Conservation (phyloP, 2,113 vertebrate genomes). For the Eonycteris spelaea region DNA sequence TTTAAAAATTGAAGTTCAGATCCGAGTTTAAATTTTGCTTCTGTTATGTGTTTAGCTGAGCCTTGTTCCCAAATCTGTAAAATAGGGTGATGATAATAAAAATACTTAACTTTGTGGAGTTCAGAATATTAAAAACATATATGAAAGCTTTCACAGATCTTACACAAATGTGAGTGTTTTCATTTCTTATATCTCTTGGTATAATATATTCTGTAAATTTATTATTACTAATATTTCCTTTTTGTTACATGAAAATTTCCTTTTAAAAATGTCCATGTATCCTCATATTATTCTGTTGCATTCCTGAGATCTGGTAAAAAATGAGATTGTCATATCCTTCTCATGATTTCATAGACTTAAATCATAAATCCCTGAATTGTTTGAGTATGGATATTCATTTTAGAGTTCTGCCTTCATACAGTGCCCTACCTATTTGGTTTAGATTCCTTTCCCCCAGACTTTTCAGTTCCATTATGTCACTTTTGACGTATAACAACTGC, state of each 20-base stretch:
- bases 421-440: not conserved
- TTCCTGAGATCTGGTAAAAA: not conserved
- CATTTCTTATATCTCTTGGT: not conserved
- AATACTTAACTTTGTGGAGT: not conserved
- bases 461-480: not conserved
- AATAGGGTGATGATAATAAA: not conserved
- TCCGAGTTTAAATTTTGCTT: conserved; percentile 7
- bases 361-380: not conserved
- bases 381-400: not conserved
- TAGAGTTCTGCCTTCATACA: not conserved
- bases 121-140: not conserved
- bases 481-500: not conserved
- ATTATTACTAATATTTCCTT: not conserved
- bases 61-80: not conserved
- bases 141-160: not conserved
- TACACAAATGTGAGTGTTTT: not conserved
- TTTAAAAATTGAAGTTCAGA: not conserved
- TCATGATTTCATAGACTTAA: not conserved
- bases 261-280: not conserved
- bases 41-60: not conserved
- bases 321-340: not conserved
- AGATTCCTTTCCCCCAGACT: not conserved
- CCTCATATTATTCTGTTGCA: not conserved
- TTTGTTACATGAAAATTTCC: not conserved
- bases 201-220: not conserved